These are phyloP conservation scores for Diachasmimorpha longicaudata DNA, from an alignment of 1,140 invertebrate species.

Conservation along the genomic window DNA sequence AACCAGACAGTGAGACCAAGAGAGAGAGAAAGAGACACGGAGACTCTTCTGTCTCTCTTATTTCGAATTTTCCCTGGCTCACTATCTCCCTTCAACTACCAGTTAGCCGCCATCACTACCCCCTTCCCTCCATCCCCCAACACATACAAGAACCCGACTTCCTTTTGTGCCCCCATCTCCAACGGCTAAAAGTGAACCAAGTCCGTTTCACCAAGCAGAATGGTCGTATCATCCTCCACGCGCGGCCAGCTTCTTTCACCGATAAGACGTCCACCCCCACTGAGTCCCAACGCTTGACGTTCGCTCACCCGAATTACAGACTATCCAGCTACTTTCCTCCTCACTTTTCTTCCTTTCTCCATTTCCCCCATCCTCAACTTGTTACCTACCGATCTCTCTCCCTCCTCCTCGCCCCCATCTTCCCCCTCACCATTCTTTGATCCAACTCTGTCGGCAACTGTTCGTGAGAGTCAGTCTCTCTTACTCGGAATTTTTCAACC, in stretches of 20 bases:
- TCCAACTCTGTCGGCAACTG: neutral
- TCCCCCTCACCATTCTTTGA: neutral
- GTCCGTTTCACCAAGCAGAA: constrained; percentile 11
- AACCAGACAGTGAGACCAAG: neutral
- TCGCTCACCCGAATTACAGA: constrained; percentile 26
- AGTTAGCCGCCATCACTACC: neutral
- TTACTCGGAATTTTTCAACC: neutral
- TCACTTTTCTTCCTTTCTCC: constrained; percentile 8
- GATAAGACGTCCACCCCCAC: constrained; percentile 20
- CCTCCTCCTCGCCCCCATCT: neutral
- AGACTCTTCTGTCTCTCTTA: neutral
- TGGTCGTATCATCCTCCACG: neutral
- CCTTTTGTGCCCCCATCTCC: constrained; percentile 21
- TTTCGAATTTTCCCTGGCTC: neutral
- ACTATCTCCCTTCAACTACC: neutral
- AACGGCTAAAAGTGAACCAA: neutral
- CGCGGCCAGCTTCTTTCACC: constrained; percentile 19
- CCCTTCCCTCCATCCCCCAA: too few relatives aligned
- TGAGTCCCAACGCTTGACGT: constrained; percentile 20
- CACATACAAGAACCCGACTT: neutral
- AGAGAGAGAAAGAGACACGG: neutral
- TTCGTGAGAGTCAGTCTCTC: neutral
- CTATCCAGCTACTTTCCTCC: constrained; percentile 11
- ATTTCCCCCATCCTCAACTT: neutral
- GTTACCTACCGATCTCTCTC: neutral